Evolutionary conservation across 2,113 vertebrate genomes (phyloP).

Genomic region (Sarotherodon lohbergeri): DNA sequence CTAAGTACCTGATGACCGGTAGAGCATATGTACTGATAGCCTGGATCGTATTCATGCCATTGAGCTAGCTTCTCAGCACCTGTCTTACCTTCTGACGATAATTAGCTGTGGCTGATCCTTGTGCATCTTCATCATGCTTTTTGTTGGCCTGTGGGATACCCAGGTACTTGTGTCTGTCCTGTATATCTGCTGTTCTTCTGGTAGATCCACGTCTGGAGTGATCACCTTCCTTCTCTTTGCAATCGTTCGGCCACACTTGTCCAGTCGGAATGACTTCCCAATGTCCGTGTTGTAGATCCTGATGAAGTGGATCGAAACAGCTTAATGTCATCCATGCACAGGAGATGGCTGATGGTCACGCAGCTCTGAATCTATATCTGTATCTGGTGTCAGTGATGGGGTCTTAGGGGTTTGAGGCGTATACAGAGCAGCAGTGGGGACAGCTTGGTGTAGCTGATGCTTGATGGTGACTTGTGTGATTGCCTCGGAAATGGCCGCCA

Average conservation of each 20-base stretch:
- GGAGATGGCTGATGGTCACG: not conserved
- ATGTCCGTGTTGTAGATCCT: not conserved
- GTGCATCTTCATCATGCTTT: not conserved
- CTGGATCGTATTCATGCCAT: not conserved
- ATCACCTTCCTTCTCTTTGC: not conserved
- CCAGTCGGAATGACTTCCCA: fast-evolving
- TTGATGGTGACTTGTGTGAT: not conserved
- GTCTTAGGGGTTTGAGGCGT: not conserved
- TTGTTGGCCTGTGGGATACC: not conserved
- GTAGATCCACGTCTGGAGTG: not conserved
- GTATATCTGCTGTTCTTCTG: not conserved
- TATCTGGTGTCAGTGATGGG: fast-evolving
- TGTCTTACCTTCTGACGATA: not conserved
- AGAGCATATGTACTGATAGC: not conserved
- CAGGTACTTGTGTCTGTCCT: not conserved
- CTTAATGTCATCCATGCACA: not conserved
- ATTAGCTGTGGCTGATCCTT: not conserved
- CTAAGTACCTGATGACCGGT: not conserved
- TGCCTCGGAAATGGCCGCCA: not conserved
- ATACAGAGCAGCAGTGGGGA: not conserved
- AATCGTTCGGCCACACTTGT: not conserved
- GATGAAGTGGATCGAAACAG: not conserved
- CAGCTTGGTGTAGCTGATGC: not conserved
- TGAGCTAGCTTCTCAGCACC: not conserved
- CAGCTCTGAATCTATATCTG: not conserved